Evolutionary conservation across 2,113 vertebrate genomes (phyloP).

Genomic region (Gadus chalcogrammus): DNA sequence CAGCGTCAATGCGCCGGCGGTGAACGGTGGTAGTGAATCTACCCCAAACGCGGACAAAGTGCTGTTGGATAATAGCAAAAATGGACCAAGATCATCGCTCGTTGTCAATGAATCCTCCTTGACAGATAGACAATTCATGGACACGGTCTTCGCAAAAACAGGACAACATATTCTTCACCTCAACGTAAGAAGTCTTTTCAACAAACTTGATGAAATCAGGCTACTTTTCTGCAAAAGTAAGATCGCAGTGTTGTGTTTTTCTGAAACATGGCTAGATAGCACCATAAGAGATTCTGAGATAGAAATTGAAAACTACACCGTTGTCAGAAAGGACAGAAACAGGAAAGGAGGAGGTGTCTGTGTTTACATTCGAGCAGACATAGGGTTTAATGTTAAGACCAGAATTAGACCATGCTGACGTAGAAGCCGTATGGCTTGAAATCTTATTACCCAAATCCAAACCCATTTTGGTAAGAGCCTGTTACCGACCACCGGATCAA

Average conservation of each 20-base stretch:
- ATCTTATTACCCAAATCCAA: background rate
- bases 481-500: background rate
- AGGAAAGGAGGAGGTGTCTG: constrained; percentile 1
- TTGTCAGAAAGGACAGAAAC: background rate
- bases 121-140: too few relatives aligned
- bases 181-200: background rate
- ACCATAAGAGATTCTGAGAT: background rate
- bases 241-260: background rate
- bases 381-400: constrained; percentile 1
- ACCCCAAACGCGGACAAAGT: too few relatives aligned
- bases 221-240: background rate
- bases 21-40: too few relatives aligned
- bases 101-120: too few relatives aligned
- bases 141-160: background rate
- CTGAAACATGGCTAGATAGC: background rate
- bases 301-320: background rate
- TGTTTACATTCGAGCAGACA: constrained; percentile 1
- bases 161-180: background rate
- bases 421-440: background rate
- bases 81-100: too few relatives aligned
- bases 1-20: too few relatives aligned
- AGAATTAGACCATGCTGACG: background rate
- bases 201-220: background rate
- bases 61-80: too few relatives aligned
- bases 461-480: background rate